Evolutionary conservation across 2,888 invertebrate species (phyloP), one percentile per base, ranked within the genome.

Genomic region (Euplagia quadripunctaria): DNA sequence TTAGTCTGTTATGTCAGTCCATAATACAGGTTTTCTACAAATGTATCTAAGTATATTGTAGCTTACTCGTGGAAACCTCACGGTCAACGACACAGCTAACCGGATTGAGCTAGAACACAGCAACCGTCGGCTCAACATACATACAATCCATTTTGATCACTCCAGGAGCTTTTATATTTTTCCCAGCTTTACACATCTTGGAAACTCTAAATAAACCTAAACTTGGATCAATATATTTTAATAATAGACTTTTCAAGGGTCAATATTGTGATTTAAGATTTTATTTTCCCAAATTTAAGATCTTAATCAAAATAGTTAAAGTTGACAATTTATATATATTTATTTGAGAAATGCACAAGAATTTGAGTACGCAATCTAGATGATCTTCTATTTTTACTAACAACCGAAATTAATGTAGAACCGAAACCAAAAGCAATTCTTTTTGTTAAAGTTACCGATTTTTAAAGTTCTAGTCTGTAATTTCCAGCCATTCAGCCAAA

Each of bases 71-170:
- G 64, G 61, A 69, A 69, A 69, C 68, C 49, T 42, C 63, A 70
- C 63, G 70, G 70, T 64, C 51, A 70, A 64, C 64, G 70, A 70
- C 70, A 70, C 70, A 64, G 41, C 31, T n/a, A 70, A 70, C 70
- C 70, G 70, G 64, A 69, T 64, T 61, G 41, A 16, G 51, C 49
- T 70, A 31, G 51, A 41, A 51, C 68, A 9, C 64, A 64, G 64
- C 51, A n/a, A 70, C 64, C 51, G 41, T 64, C 64, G 43, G 14
- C 31, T 42, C 41, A 12, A 64, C 55, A 12, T 49, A 46, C 8
- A 58, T 68, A 43, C 42, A 58, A 61, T n/a, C 17, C n/a, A 43
- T 64, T 42, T 64, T 43, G 64, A 64, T 42, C 64, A 64, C 61
- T 31, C 14, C 61, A 31, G 58, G 58, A 58, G 20, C 11, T 58